These are phyloP conservation scores for Myotis davidii DNA, from an alignment of 2,113 vertebrate genomes.

Conservation along the genomic window DNA sequence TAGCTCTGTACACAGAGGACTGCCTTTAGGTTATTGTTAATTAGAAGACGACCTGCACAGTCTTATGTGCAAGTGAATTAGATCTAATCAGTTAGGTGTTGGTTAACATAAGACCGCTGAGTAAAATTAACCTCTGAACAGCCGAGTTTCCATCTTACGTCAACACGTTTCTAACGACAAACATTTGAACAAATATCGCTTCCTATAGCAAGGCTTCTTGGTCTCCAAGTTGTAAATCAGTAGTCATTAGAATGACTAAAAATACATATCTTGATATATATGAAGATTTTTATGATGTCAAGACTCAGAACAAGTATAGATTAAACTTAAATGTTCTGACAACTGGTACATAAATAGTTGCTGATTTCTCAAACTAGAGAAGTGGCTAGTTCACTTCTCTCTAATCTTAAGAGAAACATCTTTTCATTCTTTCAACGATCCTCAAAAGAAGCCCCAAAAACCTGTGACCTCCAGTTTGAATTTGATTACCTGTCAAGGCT, in stretches of 20 bases:
- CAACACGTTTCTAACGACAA: neutral
- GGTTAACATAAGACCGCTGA: neutral
- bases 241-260: neutral
- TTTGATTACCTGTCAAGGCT: neutral
- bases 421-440: neutral
- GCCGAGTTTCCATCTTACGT: neutral
- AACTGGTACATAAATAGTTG: neutral
- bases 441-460: neutral
- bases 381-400: too few species aligned
- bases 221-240: neutral
- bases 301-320: neutral
- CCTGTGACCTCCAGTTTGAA: neutral
- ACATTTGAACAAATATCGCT: neutral
- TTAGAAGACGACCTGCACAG: neutral
- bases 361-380: neutral
- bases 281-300: neutral
- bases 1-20: neutral
- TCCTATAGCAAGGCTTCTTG: neutral
- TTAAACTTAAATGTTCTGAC: neutral
- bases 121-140: neutral
- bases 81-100: neutral
- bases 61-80: neutral
- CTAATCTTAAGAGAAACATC: neutral
- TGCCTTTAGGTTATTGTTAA: neutral
- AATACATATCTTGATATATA: neutral